Base-by-base conservation (phyloP, 2,113 vertebrate genomes). In the Zosterops lateralis region DNA sequence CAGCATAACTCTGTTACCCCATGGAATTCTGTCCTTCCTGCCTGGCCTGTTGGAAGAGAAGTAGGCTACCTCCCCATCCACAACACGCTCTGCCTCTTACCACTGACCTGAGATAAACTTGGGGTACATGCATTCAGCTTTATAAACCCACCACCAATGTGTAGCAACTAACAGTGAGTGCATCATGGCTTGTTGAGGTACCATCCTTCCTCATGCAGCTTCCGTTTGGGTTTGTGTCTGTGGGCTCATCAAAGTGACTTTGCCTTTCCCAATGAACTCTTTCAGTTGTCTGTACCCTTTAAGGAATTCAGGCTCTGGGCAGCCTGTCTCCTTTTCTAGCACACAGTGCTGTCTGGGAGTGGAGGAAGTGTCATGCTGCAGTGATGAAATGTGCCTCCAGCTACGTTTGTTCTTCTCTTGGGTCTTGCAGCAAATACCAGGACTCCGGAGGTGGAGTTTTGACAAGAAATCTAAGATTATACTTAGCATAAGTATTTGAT, bases 341-440 rank as follows among this genome's bases (percentile, higher is more conserved):
- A 56, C 26, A 42, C 24, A n/a, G 42, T 29, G 67, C 42, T 76
- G 66, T 73, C 70, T 77, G 50, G 34, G 34, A 87, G 61, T 76
- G 61, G 67, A 95, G 58, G 54, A 82, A 62, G 53, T 77, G 74
- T 82, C 75, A 44, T 18, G 2, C 87, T 80, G 75, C 90, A 38
- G 64, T 61, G 91, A 70, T 44, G 62, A 77, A 95, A 77, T 57
- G 44, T 51, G 78, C 82, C 72, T 83, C 42, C 11, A 93, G 85
- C 87, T 87, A 45, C 2, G 0, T 67, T 94, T 72, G 91, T 85
- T 90, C 86, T 94, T 72, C 48, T 87, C 40, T 54, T 45, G 28
- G 62, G 47, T 92, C 88, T 91, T 90, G 51, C 84, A 91, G 79
- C 44, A 95, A 91, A 90, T 86, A 42, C 31, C 53, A 72, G n/a